phyloP scores from a whole-genome alignment of 2,113 vertebrate species.

The Rhinoderma darwinii region DNA sequence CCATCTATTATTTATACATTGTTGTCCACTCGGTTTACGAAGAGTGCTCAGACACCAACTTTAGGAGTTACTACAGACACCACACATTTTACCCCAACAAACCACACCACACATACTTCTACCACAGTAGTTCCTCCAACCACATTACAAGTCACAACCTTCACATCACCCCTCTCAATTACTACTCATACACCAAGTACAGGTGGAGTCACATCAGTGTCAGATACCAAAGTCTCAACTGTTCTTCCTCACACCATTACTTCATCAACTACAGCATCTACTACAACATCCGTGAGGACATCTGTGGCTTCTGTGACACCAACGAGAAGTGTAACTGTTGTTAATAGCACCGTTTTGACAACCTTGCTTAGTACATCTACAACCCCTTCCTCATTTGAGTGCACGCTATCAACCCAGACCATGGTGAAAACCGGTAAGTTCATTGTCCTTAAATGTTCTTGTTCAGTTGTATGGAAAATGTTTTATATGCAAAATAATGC shows the following conservation, averaged over 20 bases:
- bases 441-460: not conserved
- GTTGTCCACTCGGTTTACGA: constrained; percentile 66
- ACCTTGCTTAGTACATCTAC: constrained; percentile 75
- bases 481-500: not conserved
- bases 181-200: constrained; percentile 65
- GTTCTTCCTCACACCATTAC: constrained; percentile 65
- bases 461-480: not conserved
- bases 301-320: constrained; percentile 74
- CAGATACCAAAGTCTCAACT: constrained; percentile 65
- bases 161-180: constrained; percentile 64
- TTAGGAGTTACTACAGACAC: constrained; percentile 60
- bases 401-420: constrained; percentile 86
- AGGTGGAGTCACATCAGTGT: not conserved
- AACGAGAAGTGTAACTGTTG: constrained; percentile 68
- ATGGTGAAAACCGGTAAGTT: constrained; percentile 91
- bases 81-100: constrained; percentile 62
- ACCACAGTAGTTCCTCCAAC: constrained; percentile 64
- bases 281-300: constrained; percentile 73
- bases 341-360: constrained; percentile 55
- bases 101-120: constrained; percentile 62
- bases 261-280: constrained; percentile 66
- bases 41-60: constrained; percentile 66
- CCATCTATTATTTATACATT: constrained; percentile 65
- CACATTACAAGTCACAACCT: constrained; percentile 62
- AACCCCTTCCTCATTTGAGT: constrained; percentile 77